phyloP scores from a whole-genome alignment of 1,140 invertebrate genomes.

The Portunus trituberculatus region DNA sequence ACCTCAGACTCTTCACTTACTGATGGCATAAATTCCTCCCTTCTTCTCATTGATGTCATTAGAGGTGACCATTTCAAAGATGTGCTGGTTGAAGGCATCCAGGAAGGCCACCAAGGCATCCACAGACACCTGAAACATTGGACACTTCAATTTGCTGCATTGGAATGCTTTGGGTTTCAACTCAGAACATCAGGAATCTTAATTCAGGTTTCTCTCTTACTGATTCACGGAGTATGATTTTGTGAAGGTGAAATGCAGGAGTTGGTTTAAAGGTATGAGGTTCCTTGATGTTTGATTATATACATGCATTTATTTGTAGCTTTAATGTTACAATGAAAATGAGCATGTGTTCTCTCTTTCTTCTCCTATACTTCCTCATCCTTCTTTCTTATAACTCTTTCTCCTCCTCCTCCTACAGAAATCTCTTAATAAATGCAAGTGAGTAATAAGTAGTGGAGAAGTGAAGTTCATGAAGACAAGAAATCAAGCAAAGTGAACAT shows the following conservation, averaged over 20 bases:
- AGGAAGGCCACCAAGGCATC: slow-evolving; percentile 95
- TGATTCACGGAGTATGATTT: no score
- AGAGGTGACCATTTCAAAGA: slow-evolving; percentile 97
- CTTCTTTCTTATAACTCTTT: background rate
- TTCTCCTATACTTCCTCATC: background rate
- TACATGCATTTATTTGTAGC: background rate
- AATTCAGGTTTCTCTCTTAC: no score
- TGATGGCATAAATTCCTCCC: slow-evolving; percentile 96
- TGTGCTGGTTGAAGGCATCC: slow-evolving; percentile 97
- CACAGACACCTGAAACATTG: slow-evolving; percentile 82
- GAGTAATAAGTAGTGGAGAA: no score
- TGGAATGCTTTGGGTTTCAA: no score
- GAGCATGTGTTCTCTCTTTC: no score
- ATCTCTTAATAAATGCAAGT: no score
- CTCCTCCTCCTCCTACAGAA: no score
- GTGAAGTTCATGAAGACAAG: no score
- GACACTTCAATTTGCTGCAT: no score
- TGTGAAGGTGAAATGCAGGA: background rate
- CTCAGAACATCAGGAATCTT: no score
- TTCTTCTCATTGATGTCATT: slow-evolving; percentile 96
- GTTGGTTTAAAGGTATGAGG: background rate
- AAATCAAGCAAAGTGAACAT: no score
- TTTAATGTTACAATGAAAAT: no score
- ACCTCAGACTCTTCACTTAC: slow-evolving; percentile 81
- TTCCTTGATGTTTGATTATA: background rate